Conservation (phyloP, 2,797 vertebrate species). For the Sebastes nivosus region DNA sequence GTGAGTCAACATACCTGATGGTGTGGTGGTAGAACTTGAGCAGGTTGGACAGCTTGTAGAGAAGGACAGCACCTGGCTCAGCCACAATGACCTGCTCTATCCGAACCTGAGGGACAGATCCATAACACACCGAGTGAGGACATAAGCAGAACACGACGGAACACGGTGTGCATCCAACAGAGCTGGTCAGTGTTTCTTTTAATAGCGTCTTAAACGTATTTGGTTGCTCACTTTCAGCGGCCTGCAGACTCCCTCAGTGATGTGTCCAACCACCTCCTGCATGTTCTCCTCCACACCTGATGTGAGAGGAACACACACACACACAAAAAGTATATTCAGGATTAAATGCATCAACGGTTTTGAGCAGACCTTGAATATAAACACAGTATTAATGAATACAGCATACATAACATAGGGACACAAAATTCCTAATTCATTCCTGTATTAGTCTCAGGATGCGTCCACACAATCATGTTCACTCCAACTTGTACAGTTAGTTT, state of each 20-base stretch:
- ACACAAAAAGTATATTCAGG: background rate
- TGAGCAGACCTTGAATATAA: background rate
- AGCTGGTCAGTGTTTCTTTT: background rate
- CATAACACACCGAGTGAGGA: background rate
- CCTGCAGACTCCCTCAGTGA: slow-evolving; percentile 97
- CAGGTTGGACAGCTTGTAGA: slow-evolving; percentile 98
- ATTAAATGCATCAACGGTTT: background rate
- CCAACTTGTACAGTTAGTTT: background rate
- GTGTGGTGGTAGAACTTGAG: slow-evolving; percentile 99
- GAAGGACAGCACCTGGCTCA: slow-evolving; percentile 94
- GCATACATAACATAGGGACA: background rate
- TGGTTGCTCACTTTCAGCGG: slow-evolving; percentile 89
- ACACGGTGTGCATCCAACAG: background rate
- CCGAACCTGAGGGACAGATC: slow-evolving; percentile 85
- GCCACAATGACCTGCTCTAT: slow-evolving; percentile 98
- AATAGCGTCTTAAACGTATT: background rate
- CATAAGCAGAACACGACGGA: background rate
- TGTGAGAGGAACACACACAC: background rate
- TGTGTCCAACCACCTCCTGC: slow-evolving; percentile 96
- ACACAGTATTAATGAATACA: background rate
- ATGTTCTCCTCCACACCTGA: slow-evolving; percentile 93
- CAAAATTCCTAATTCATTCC: background rate
- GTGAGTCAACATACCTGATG: slow-evolving; percentile 86
- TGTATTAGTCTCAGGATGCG: background rate
- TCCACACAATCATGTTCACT: background rate